phyloP scores from a whole-genome alignment of 2,888 invertebrate species.

The Polia nebulosa region DNA sequence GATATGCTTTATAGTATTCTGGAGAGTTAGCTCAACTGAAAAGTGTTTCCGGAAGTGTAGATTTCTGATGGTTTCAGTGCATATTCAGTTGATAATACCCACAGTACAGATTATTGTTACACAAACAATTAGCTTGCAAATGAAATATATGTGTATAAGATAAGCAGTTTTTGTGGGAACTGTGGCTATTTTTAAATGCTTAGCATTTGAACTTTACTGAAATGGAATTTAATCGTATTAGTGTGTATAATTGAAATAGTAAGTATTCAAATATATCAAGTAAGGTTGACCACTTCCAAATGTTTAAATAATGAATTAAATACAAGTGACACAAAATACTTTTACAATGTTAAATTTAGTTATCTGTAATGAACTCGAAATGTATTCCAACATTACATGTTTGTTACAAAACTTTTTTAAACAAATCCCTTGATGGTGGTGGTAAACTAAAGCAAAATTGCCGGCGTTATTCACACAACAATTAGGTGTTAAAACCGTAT shows the following conservation, averaged over 20 bases:
- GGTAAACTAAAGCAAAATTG: slow-evolving; percentile 18
- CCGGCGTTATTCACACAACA: slow-evolving; percentile 9
- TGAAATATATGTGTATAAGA: slow-evolving; percentile 20
- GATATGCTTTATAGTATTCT: slow-evolving; percentile 26
- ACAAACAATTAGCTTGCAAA: slow-evolving; percentile 37
- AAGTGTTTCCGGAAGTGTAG: slow-evolving; percentile 1
- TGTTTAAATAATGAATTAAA: slow-evolving; percentile 14
- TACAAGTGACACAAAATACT: neutral
- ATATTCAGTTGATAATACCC: slow-evolving; percentile 29
- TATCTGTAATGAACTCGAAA: neutral
- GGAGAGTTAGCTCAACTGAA: slow-evolving; percentile 7
- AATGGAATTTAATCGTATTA: neutral
- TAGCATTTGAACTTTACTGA: slow-evolving; percentile 29
- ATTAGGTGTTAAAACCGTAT: neutral
- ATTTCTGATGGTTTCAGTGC: slow-evolving; percentile 43
- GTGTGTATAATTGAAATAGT: slow-evolving; percentile 21
- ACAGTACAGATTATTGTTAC: slow-evolving; percentile 18
- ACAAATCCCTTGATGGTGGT: slow-evolving; percentile 31
- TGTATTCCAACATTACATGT: neutral
- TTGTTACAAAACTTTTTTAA: neutral
- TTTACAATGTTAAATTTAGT: slow-evolving; percentile 5
- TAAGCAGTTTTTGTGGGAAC: slow-evolving; percentile 10
- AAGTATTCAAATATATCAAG: slow-evolving; percentile 32
- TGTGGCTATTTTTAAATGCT: slow-evolving; percentile 30
- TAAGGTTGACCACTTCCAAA: slow-evolving; percentile 42